A percentile compares a stretch with the other conserved stretches of the same genome.
These are phyloP conservation scores for Cossypha polioptera DNA, from an alignment of 2,797 vertebrate genomes.

Conservation along the genomic window DNA sequence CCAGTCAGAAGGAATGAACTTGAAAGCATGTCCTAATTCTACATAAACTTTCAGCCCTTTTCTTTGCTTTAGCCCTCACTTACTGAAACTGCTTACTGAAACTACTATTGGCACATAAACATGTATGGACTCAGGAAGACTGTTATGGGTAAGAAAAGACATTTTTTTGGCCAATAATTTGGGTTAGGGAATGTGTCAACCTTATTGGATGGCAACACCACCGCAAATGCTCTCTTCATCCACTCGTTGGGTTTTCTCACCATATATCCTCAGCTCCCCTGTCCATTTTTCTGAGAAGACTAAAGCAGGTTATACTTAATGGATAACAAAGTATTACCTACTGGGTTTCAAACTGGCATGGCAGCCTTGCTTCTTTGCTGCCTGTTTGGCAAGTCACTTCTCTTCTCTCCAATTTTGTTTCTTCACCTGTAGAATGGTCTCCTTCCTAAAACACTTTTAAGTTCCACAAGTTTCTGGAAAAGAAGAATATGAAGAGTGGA, in stretches of 20 bases:
- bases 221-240: not conserved
- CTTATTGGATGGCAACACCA: not conserved
- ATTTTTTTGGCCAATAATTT: not conserved
- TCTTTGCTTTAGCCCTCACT: rapidly evolving
- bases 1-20: not conserved
- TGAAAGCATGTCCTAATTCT: not conserved
- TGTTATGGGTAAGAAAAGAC: not conserved
- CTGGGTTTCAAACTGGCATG: not conserved
- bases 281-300: not conserved
- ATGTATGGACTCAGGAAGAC: not conserved
- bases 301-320: not conserved
- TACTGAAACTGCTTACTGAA: not conserved
- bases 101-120: not conserved
- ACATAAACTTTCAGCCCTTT: not conserved
- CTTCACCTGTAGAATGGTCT: not conserved
- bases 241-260: not conserved
- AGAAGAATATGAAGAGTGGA: not conserved
- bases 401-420: not conserved
- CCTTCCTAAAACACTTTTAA: not conserved
- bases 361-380: not conserved
- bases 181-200: not conserved
- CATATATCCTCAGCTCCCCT: not conserved
- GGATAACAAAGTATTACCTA: not conserved
- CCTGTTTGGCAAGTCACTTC: not conserved
- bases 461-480: not conserved